These are phyloP conservation scores for Porphyrio hochstetteri DNA, from an alignment of 2,113 vertebrate species.

Conservation along the genomic window DNA sequence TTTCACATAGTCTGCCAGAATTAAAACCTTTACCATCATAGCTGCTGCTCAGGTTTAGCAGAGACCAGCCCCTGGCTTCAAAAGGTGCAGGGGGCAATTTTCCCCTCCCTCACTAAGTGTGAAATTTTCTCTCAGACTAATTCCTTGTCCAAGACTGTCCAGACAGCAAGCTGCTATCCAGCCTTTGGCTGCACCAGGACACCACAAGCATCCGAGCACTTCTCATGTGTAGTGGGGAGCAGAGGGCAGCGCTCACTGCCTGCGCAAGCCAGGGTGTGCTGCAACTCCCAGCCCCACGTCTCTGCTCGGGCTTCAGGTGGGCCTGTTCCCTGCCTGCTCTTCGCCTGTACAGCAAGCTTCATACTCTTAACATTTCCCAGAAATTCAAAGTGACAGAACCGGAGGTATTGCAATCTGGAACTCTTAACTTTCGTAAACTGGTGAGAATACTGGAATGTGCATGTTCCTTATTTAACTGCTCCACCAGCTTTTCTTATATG, in stretches of 20 bases:
- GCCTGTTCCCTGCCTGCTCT: neutral
- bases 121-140: neutral
- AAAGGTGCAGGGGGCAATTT: neutral
- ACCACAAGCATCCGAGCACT: neutral
- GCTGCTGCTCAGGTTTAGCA: neutral
- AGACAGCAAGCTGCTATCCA: neutral
- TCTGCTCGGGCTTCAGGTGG: constrained; percentile 54
- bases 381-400: constrained; percentile 79
- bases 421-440: constrained; percentile 77
- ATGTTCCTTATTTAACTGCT: constrained; percentile 74
- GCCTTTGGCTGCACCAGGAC: neutral
- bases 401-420: constrained; percentile 76
- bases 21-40: neutral
- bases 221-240: neutral
- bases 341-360: constrained; percentile 16
- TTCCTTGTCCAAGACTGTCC: neutral
- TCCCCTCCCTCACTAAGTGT: accelerated
- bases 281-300: neutral
- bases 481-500: constrained; percentile 70
- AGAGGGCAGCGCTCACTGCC: neutral
- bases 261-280: neutral
- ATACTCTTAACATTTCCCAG: constrained; percentile 77
- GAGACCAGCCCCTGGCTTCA: neutral
- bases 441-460: constrained; percentile 75
- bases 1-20: neutral